Conservation (phyloP, 2,113 vertebrate species). For the Ceuthmochares aereus region DNA sequence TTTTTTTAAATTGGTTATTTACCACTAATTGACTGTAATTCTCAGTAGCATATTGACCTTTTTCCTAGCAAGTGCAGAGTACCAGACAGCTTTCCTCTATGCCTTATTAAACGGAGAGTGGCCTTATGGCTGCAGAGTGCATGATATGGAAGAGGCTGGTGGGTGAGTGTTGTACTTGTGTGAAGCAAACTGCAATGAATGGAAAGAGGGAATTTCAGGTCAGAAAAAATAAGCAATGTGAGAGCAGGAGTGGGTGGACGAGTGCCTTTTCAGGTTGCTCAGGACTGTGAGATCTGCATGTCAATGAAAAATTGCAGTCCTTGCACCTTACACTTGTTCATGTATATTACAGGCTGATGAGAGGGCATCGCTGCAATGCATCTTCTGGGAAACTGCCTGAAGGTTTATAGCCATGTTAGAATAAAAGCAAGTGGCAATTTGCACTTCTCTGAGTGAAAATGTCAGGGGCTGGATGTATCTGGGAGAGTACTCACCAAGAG, state of each 20-base stretch:
- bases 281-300: background rate
- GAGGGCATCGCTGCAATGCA: background rate
- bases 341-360: background rate
- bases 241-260: background rate
- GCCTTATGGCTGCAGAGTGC: background rate
- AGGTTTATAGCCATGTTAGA: background rate
- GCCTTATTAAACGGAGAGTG: background rate
- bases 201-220: background rate
- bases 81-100: background rate
- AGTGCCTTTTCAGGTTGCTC: background rate
- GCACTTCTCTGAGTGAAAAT: background rate
- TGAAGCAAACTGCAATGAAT: background rate
- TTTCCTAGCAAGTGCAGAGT: background rate
- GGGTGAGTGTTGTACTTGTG: background rate
- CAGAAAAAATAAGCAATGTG: background rate
- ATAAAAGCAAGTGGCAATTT: background rate
- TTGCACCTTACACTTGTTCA: background rate
- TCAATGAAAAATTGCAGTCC: background rate
- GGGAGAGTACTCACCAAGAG: background rate
- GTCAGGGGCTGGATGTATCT: fast-evolving
- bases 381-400: background rate
- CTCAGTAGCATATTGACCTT: background rate
- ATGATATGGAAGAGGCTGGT: background rate
- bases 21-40: background rate
- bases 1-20: background rate